Evolutionary conservation across 2,888 invertebrate species (phyloP).

Genomic region (Cantharis flavilabris): DNA sequence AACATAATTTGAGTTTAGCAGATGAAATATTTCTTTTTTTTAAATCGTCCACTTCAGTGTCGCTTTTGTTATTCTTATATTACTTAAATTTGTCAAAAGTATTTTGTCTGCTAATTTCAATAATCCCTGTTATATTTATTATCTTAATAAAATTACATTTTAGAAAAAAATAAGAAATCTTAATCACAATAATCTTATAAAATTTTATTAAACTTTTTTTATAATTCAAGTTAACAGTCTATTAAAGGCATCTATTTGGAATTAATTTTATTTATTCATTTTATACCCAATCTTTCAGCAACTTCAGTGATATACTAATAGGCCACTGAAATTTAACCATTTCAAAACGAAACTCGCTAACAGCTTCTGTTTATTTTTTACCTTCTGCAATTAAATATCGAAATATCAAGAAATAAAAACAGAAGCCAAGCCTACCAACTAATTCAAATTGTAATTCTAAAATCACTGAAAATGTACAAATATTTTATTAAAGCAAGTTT

Average conservation of each 20-base stretch:
- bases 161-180: conserved; percentile 3
- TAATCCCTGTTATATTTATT: background rate
- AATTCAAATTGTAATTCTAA: too few species aligned
- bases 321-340: background rate
- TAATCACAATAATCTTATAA: conserved; percentile 4
- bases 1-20: background rate
- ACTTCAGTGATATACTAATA: background rate
- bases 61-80: background rate
- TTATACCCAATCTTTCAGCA: background rate
- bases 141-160: background rate
- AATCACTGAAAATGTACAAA: too few species aligned
- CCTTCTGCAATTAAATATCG: too few species aligned
- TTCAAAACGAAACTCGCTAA: background rate
- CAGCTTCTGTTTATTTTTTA: background rate
- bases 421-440: too few species aligned
- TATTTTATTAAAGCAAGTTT: too few species aligned
- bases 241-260: conserved; percentile 4
- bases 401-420: too few species aligned
- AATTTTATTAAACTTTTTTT: background rate
- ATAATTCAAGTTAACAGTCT: conserved; percentile 4
- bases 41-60: background rate
- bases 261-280: background rate
- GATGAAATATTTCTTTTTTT: background rate
- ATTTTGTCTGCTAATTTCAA: background rate
- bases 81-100: background rate